A percentile compares a stretch with the other conserved stretches of the same genome.
These are phyloP conservation scores for Nomada hirtipes DNA, from an alignment of 2,888 invertebrate species.

Conservation along the genomic window DNA sequence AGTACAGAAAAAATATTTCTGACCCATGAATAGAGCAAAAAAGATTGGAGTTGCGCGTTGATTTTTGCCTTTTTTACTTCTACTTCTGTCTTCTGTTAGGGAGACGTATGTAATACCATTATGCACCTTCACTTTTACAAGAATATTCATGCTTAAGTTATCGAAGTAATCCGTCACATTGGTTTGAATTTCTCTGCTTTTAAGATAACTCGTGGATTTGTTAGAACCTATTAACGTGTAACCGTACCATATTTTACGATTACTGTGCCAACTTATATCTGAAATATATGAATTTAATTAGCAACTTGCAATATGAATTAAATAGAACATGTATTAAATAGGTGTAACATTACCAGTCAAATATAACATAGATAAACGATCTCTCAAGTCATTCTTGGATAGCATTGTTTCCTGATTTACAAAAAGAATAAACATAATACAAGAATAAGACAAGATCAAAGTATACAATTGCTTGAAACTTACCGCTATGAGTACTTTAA, in stretches of 20 bases:
- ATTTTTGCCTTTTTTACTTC: constrained; percentile 14
- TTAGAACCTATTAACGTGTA: constrained; percentile 62
- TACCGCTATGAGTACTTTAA: constrained; percentile 72
- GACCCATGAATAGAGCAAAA: constrained; percentile 74
- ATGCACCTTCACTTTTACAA: constrained; percentile 63
- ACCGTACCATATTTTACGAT: constrained; percentile 74
- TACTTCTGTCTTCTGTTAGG: constrained; percentile 58
- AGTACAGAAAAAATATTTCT: constrained; percentile 76
- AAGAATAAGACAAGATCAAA: background rate
- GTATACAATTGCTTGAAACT: constrained; percentile 48
- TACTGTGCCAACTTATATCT: constrained; percentile 78
- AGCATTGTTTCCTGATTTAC: constrained; percentile 69
- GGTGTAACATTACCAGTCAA: constrained; percentile 72
- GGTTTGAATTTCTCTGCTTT: constrained; percentile 59
- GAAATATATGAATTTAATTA: constrained; percentile 28
- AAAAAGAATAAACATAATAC: constrained; percentile 20
- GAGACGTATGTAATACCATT: constrained; percentile 72
- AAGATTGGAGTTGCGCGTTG: constrained; percentile 43
- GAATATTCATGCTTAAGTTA: constrained; percentile 57
- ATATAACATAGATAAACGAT: constrained; percentile 73
- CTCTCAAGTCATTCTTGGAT: constrained; percentile 57
- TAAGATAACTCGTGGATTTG: constrained; percentile 19
- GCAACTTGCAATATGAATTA: background rate
- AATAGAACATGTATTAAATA: background rate
- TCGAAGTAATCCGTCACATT: constrained; percentile 64